These are phyloP conservation scores for Dryomyza anilis DNA, from an alignment of 2,888 invertebrate genomes.

Conservation along the genomic window DNA sequence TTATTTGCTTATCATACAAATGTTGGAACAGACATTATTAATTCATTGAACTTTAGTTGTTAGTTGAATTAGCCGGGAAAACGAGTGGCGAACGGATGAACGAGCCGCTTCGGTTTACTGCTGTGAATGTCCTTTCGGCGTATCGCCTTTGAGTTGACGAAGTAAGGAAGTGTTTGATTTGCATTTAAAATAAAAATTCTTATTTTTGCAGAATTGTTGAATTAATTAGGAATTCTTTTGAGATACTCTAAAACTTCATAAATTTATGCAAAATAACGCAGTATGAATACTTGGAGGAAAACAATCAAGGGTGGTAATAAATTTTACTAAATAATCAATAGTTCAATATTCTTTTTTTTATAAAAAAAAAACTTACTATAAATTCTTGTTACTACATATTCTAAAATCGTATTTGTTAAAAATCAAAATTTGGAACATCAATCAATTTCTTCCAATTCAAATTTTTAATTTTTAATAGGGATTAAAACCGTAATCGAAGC, in stretches of 20 bases:
- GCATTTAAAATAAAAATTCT: conserved; percentile 26
- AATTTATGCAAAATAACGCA: neutral
- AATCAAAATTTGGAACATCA: no score
- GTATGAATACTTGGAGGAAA: neutral
- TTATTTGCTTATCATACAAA: neutral
- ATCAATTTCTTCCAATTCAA: no score
- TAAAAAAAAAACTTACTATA: no score
- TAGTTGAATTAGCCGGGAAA: conserved; percentile 31
- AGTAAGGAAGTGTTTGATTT: no score
- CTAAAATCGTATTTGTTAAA: no score
- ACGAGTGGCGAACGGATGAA: conserved; percentile 15
- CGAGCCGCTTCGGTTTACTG: conserved; percentile 23
- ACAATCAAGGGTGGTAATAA: neutral
- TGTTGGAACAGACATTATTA: no score
- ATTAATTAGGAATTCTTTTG: no score
- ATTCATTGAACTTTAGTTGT: conserved; percentile 53
- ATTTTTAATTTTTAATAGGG: no score
- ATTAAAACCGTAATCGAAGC: no score
- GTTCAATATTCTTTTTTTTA: no score
- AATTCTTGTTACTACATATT: no score
- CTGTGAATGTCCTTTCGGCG: neutral
- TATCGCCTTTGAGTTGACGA: conserved; percentile 26
- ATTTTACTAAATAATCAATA: no score
- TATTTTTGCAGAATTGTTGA: conserved; percentile 35
- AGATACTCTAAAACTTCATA: neutral